Evolutionary conservation across 2,797 vertebrate genomes (phyloP).

Genomic region (Cynodonichthys magdalenae): DNA sequence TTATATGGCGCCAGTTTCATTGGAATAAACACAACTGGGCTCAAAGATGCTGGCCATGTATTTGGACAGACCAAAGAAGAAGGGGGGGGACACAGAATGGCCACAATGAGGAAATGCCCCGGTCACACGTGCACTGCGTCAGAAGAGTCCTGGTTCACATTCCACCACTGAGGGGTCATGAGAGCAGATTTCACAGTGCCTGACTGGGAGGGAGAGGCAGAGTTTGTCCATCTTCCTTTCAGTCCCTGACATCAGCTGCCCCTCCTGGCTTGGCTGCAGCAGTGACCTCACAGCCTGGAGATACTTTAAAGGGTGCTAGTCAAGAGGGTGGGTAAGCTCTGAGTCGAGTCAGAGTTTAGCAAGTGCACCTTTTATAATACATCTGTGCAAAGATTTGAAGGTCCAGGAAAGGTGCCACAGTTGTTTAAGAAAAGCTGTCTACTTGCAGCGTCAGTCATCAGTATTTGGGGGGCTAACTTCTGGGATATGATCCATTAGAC

Average conservation of each 20-base stretch:
- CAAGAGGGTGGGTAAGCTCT: slow-evolving; percentile 85
- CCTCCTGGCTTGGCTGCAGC: slow-evolving; percentile 83
- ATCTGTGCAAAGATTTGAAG: slow-evolving; percentile 77
- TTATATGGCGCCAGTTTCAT: slow-evolving; percentile 21
- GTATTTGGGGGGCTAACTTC: slow-evolving; percentile 27
- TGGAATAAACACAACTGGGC: slow-evolving; percentile 7
- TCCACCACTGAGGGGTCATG: slow-evolving; percentile 61
- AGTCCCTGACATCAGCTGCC: slow-evolving; percentile 83
- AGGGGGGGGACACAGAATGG: slow-evolving; percentile 40
- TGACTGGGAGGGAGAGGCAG: slow-evolving; percentile 59
- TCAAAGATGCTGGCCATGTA: slow-evolving; percentile 33
- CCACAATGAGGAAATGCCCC: slow-evolving; percentile 60
- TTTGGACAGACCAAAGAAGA: slow-evolving; percentile 27
- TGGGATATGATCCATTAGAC: slow-evolving; percentile 76
- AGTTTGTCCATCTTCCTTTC: slow-evolving; percentile 67
- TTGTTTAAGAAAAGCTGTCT: slow-evolving; percentile 65
- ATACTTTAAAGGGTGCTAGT: slow-evolving; percentile 91
- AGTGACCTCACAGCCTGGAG: slow-evolving; percentile 86
- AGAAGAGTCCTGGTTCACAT: slow-evolving; percentile 54
- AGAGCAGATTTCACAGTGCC: slow-evolving; percentile 67
- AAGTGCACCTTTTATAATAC: slow-evolving; percentile 55
- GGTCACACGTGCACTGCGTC: slow-evolving; percentile 53
- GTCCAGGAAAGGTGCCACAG: slow-evolving; percentile 71
- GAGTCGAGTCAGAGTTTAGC: slow-evolving; percentile 44
- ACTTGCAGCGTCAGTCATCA: slow-evolving; percentile 25